These are phyloP conservation scores for Drosophila rufa DNA, from an alignment of 1,140 invertebrate species.

Conservation along the genomic window DNA sequence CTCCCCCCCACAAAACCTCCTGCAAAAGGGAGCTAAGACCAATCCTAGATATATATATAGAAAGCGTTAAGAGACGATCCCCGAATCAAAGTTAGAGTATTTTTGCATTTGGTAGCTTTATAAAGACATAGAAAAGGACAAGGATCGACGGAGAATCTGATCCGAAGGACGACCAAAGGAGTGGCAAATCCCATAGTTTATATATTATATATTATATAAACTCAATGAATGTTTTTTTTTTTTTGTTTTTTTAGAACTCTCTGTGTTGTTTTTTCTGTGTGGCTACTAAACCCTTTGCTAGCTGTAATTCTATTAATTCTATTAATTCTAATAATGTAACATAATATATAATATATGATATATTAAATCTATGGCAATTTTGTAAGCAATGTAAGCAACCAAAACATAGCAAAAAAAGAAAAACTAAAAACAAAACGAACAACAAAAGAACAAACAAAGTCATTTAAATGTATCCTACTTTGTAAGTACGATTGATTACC, in stretches of 20 bases:
- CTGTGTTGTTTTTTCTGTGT: slow-evolving; percentile 12
- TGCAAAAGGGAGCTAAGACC: slow-evolving; percentile 1
- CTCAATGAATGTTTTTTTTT: slow-evolving; percentile 7
- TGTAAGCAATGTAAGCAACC: slow-evolving; percentile 25
- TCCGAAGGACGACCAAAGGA: slow-evolving; percentile 15
- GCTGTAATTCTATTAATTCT: slow-evolving; percentile 18
- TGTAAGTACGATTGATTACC: slow-evolving; percentile 43
- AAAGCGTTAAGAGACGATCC: slow-evolving; percentile 8
- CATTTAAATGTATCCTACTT: slow-evolving; percentile 42
- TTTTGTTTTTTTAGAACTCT: slow-evolving; percentile 5
- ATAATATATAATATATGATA: slow-evolving; percentile 19
- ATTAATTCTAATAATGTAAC: slow-evolving; percentile 18
- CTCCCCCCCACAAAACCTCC: not conserved
- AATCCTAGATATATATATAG: slow-evolving; percentile 8
- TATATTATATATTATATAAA: slow-evolving; percentile 2
- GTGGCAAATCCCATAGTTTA: slow-evolving; percentile 27
- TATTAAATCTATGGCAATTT: slow-evolving; percentile 28
- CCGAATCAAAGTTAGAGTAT: slow-evolving; percentile 66
- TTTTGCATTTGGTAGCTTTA: slow-evolving; percentile 78
- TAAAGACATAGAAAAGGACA: slow-evolving; percentile 30
- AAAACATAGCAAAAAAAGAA: slow-evolving; percentile 27
- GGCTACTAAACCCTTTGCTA: slow-evolving; percentile 5
- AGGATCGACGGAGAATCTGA: not conserved
- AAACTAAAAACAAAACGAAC: not conserved
- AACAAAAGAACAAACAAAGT: slow-evolving; percentile 28